These are phyloP conservation scores for Galbula dea DNA, from an alignment of 2,113 vertebrate genomes.

Conservation along the genomic window DNA sequence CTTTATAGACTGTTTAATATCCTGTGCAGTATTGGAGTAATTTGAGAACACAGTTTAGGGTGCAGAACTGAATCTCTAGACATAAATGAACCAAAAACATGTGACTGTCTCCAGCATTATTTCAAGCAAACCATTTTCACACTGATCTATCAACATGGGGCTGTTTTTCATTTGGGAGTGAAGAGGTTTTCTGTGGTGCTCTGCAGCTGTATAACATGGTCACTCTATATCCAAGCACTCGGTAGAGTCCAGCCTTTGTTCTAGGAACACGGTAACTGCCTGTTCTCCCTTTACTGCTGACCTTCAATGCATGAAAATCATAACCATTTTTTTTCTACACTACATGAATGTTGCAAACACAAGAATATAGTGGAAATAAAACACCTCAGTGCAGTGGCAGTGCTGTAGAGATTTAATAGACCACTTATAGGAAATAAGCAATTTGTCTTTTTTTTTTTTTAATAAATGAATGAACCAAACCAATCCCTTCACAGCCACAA, in stretches of 20 bases:
- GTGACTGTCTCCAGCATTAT: not conserved
- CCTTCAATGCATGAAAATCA: not conserved
- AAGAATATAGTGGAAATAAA: not conserved
- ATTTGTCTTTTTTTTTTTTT: not conserved
- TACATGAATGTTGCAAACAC: not conserved
- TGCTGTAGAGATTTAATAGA: not conserved
- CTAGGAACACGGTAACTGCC: not conserved
- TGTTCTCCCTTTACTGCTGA: not conserved
- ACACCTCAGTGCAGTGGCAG: not conserved
- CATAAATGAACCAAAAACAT: not conserved
- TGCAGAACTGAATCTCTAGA: not conserved
- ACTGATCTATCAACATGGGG: not conserved
- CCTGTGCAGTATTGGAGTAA: not conserved
- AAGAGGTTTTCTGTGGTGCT: not conserved
- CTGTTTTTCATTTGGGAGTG: not conserved
- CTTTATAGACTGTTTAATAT: not conserved
- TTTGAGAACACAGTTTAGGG: not conserved
- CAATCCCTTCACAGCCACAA: not conserved
- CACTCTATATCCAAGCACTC: not conserved
- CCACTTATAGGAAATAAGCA: not conserved
- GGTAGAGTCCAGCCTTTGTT: not conserved
- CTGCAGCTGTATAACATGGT: accelerated
- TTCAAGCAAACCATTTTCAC: not conserved
- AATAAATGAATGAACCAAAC: not conserved
- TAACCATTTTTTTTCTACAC: not conserved